These are phyloP conservation scores for Rhagium mordax DNA, from an alignment of 2,888 invertebrate species.

Conservation along the genomic window DNA sequence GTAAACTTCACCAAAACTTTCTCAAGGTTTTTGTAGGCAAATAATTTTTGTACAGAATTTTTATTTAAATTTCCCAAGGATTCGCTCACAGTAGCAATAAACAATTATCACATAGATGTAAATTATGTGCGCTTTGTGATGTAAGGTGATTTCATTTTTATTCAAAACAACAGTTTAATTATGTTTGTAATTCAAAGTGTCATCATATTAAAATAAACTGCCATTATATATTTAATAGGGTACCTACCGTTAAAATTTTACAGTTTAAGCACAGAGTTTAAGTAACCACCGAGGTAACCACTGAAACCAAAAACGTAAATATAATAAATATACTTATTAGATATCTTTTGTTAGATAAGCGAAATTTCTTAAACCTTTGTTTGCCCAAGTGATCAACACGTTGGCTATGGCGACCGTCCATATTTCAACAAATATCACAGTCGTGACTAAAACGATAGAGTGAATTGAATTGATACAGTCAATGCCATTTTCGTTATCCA, in stretches of 20 bases:
- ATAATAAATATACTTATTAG: background rate
- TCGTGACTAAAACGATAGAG: slow-evolving; percentile 50
- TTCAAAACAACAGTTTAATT: background rate
- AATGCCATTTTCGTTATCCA: slow-evolving; percentile 36
- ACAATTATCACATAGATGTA: background rate
- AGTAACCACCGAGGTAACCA: too few relatives aligned
- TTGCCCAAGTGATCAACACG: background rate
- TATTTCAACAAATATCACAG: slow-evolving; percentile 47
- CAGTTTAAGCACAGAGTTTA: too few relatives aligned
- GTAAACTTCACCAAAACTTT: background rate
- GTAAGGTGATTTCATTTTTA: background rate
- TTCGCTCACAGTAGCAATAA: background rate
- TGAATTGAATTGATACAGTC: slow-evolving; percentile 32
- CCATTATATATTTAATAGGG: too few relatives aligned
- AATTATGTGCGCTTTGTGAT: background rate
- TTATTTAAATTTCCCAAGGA: background rate
- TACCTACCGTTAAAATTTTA: background rate
- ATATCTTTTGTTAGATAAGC: slow-evolving; percentile 10
- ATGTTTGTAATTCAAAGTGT: background rate
- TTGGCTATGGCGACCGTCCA: slow-evolving; percentile 5
- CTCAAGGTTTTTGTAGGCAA: background rate
- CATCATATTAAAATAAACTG: background rate
- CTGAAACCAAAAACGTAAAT: background rate
- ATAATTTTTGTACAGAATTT: background rate
- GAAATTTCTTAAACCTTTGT: background rate